Evolutionary conservation across 2,113 vertebrate genomes (phyloP).

Genomic region (Ibidorhyncha struthersii): DNA sequence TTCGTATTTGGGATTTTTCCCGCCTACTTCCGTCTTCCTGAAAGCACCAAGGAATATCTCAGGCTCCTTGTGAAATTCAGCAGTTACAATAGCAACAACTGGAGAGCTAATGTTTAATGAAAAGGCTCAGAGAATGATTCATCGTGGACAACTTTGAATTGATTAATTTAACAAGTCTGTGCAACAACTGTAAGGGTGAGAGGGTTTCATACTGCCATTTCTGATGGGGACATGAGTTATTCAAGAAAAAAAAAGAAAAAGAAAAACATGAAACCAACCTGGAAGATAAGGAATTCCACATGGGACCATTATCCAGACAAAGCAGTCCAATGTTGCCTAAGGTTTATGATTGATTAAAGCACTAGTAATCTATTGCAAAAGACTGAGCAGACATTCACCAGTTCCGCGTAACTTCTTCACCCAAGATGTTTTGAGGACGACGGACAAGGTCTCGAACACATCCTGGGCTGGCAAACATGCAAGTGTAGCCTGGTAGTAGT

Average conservation of each 20-base stretch:
- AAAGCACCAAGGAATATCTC: background rate
- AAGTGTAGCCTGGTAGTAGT: background rate
- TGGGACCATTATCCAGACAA: background rate
- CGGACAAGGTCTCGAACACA: background rate
- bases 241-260: background rate
- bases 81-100: background rate
- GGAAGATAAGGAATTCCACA: background rate
- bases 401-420: rapidly evolving
- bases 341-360: background rate
- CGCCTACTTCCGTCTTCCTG: background rate
- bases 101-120: background rate
- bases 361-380: background rate
- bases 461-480: background rate
- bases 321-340: background rate
- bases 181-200: background rate
- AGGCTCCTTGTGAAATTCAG: background rate
- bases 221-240: background rate
- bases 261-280: background rate
- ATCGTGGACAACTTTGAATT: background rate
- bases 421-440: background rate
- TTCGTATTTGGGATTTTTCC: background rate
- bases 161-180: background rate
- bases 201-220: background rate
- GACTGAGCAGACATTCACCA: background rate
- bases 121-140: background rate